Conservation (phyloP, 2,888 invertebrate species). For the Rhogogaster chlorosoma region DNA sequence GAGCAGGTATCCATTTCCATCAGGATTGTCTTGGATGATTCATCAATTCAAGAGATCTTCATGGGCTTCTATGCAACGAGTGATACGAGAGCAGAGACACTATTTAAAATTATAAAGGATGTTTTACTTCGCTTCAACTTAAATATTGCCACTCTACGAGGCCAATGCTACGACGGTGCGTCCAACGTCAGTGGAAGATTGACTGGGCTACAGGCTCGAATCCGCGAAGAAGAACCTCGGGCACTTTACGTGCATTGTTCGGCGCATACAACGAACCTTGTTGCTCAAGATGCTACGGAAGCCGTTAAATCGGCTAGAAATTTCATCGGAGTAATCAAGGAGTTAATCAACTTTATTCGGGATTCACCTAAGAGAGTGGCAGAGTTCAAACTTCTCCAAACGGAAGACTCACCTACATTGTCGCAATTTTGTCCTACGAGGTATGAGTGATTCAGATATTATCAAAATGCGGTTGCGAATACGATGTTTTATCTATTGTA, state of each 20-base stretch:
- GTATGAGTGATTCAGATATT: constrained; percentile 7
- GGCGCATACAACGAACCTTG: constrained; percentile 60
- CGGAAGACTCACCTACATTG: constrained; percentile 30
- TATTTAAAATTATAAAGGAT: constrained; percentile 55
- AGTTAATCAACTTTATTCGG: constrained; percentile 49
- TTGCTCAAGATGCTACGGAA: constrained; percentile 58
- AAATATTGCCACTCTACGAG: constrained; percentile 56
- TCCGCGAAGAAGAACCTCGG: constrained; percentile 57
- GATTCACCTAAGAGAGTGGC: constrained; percentile 50
- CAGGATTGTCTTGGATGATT: constrained; percentile 38
- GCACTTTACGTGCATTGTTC: constrained; percentile 60
- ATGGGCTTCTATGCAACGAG: constrained; percentile 53
- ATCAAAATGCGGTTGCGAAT: constrained; percentile 24
- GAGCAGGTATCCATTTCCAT: constrained; percentile 47
- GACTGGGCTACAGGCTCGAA: constrained; percentile 59
- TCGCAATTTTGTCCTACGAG: constrained; percentile 51
- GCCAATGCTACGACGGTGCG: constrained; percentile 62
- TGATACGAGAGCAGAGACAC: constrained; percentile 51
- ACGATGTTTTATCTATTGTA: not conserved
- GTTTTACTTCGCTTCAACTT: constrained; percentile 54
- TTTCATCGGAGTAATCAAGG: constrained; percentile 52
- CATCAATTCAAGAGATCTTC: constrained; percentile 42
- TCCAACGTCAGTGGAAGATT: constrained; percentile 59
- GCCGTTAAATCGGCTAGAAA: constrained; percentile 54
- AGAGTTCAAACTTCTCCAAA: constrained; percentile 35